Evolutionary conservation across 2,113 vertebrate species (phyloP).

Genomic region (Oreochromis spilurus): DNA sequence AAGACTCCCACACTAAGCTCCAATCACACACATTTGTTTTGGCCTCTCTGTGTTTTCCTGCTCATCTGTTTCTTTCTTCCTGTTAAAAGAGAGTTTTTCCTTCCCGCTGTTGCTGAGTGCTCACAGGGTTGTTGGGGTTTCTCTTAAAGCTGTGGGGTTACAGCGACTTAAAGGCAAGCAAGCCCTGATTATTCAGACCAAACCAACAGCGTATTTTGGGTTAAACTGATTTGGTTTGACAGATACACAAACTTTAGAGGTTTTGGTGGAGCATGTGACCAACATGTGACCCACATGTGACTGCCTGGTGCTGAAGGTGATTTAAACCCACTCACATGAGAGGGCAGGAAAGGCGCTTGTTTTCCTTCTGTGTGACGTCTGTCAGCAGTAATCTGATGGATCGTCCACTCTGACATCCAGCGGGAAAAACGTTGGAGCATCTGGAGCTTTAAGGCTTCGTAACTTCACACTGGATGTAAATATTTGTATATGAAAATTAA

Average conservation of each 20-base stretch:
- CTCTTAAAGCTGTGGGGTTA: background rate
- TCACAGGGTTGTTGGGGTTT: background rate
- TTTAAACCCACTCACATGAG: background rate
- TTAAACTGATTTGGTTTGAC: background rate
- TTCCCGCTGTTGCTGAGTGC: background rate
- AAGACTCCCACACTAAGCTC: background rate
- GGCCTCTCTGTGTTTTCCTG: background rate
- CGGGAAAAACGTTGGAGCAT: background rate
- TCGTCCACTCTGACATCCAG: background rate
- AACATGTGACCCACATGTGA: background rate
- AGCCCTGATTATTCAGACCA: background rate
- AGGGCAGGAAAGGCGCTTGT: background rate
- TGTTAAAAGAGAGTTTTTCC: background rate
- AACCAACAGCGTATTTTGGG: background rate
- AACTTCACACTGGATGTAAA: conserved; percentile 12
- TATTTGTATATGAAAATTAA: conserved; percentile 36
- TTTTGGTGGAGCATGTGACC: background rate
- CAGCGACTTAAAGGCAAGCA: background rate
- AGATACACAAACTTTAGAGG: background rate
- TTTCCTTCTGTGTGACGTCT: background rate
- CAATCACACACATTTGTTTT: background rate
- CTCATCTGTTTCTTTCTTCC: background rate
- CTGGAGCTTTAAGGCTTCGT: background rate
- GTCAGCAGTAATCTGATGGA: conserved; percentile 3
- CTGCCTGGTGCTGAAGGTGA: background rate